These are phyloP conservation scores for Lepidochitona cinerea DNA, from an alignment of 2,888 invertebrate species.

Conservation along the genomic window DNA sequence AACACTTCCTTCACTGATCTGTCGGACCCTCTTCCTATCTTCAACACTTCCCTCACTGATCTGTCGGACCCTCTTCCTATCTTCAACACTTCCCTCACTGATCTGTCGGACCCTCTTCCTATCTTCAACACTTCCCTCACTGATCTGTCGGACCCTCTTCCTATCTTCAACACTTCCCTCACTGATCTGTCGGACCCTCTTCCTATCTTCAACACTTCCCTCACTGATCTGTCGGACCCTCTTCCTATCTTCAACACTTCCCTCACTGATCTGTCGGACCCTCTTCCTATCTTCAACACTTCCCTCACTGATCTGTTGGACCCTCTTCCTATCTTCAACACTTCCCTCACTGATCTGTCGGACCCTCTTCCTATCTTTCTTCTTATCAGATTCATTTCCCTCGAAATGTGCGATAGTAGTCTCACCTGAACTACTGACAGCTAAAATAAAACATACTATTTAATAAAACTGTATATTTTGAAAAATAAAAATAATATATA, in stretches of 20 bases:
- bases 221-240: conserved; percentile 38
- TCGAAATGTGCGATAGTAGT: no score
- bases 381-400: no score
- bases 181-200: conserved; percentile 34
- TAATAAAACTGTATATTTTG: no score
- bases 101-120: conserved; percentile 28
- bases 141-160: conserved; percentile 32
- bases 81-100: conserved; percentile 42
- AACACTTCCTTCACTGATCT: conserved; percentile 42
- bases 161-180: conserved; percentile 36
- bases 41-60: conserved; percentile 44
- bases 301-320: no score
- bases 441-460: no score
- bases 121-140: conserved; percentile 40
- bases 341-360: conserved; percentile 41
- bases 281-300: conserved; percentile 25
- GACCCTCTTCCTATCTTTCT: conserved; percentile 24
- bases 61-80: conserved; percentile 26
- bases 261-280: conserved; percentile 38
- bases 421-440: no score
- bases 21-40: conserved; percentile 24
- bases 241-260: conserved; percentile 32
- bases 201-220: conserved; percentile 31
- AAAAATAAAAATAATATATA: no score
- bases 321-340: conserved; percentile 26